These are phyloP conservation scores for Poicephalus gulielmi DNA, from an alignment of 2,113 vertebrate genomes.

Conservation along the genomic window DNA sequence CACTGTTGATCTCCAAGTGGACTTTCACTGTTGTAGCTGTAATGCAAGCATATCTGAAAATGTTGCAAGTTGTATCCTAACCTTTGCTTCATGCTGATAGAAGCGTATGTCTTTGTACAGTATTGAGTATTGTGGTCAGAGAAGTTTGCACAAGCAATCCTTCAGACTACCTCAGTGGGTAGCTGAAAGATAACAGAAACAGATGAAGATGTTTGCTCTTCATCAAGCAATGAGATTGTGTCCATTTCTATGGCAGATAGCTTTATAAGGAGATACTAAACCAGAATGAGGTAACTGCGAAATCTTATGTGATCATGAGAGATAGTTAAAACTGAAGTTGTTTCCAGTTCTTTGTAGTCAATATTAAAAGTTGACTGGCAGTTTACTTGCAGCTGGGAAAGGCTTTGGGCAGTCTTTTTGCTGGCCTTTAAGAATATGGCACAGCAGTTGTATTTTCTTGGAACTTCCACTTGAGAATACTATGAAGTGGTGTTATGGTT, in stretches of 20 bases:
- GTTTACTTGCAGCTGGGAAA: background rate
- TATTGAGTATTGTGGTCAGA: background rate
- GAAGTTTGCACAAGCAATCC: background rate
- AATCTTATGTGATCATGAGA: background rate
- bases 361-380: background rate
- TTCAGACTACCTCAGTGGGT: background rate
- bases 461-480: background rate
- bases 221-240: background rate
- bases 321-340: background rate
- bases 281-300: background rate
- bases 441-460: background rate
- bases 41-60: background rate
- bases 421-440: background rate
- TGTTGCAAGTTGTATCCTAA: background rate
- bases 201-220: background rate
- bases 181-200: background rate
- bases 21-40: background rate
- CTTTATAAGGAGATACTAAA: background rate
- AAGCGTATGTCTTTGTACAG: background rate
- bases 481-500: background rate
- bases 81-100: background rate
- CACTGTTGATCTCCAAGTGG: background rate
- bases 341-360: background rate
- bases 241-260: background rate
- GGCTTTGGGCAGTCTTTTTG: background rate